Evolutionary conservation across 2,888 invertebrate species (phyloP).

Genomic region (Tanypteryx hageni): DNA sequence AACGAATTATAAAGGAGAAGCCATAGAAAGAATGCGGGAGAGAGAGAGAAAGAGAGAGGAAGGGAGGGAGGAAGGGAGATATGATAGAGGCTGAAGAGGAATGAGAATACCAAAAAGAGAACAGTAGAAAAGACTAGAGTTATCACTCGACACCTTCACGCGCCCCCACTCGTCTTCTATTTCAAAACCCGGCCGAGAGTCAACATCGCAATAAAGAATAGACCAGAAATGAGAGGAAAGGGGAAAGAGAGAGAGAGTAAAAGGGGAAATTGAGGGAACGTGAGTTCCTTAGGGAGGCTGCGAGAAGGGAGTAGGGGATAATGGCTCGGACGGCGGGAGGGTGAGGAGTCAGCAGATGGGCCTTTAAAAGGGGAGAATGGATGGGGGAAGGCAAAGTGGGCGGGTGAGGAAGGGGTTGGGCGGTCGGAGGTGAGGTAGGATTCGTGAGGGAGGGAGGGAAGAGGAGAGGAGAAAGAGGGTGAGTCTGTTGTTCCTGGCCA

Average conservation of each 20-base stretch:
- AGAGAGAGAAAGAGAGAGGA: background rate
- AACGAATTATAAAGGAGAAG: background rate
- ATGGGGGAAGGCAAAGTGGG: too few relatives aligned
- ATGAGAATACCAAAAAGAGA: too few relatives aligned
- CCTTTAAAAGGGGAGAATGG: background rate
- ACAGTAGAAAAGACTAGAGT: background rate
- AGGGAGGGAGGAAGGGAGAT: background rate
- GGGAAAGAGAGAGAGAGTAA: background rate
- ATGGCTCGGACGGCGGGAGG: background rate
- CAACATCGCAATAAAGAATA: slow-evolving; percentile 28
- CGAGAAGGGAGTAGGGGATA: background rate
- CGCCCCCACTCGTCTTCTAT: background rate
- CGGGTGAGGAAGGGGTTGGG: too few relatives aligned
- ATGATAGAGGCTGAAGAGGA: background rate
- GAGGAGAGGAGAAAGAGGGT: too few relatives aligned
- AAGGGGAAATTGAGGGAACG: background rate
- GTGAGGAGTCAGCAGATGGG: slow-evolving; percentile 5
- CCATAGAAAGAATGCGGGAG: background rate
- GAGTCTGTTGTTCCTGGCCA: slow-evolving; percentile 14
- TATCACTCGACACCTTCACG: background rate
- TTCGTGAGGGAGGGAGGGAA: too few relatives aligned
- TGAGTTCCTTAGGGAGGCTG: background rate
- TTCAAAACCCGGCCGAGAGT: slow-evolving; percentile 23
- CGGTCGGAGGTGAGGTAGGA: too few relatives aligned
- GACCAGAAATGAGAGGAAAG: background rate